Evolutionary conservation across 2,888 invertebrate genomes (phyloP).

Genomic region (Rhimphoctona megacephalus): DNA sequence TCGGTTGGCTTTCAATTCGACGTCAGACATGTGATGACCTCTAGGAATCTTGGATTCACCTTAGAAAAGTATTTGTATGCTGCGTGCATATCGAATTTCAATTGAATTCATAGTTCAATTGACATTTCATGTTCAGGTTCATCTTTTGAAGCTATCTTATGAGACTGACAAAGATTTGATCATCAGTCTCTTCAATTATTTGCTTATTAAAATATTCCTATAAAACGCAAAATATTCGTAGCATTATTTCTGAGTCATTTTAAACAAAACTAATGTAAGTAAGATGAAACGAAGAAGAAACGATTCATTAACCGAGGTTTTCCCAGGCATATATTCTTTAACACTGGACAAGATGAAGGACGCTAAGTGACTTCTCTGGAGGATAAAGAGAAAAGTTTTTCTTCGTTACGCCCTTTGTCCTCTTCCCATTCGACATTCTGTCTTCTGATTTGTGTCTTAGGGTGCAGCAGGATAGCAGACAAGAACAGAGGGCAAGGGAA

Average conservation of each 20-base stretch:
- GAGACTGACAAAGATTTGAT: neutral
- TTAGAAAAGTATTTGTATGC: slow-evolving; percentile 24
- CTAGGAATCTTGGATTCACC: slow-evolving; percentile 23
- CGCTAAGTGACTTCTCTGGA: slow-evolving; percentile 59
- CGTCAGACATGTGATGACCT: slow-evolving; percentile 20
- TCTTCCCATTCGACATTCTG: slow-evolving; percentile 17
- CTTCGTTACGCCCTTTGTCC: slow-evolving; percentile 43
- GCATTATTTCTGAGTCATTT: neutral
- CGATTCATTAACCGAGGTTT: slow-evolving; percentile 38
- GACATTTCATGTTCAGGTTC: neutral
- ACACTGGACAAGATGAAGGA: slow-evolving; percentile 58
- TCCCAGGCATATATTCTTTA: slow-evolving; percentile 49
- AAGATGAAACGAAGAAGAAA: slow-evolving; percentile 46
- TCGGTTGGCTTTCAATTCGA: slow-evolving; percentile 36
- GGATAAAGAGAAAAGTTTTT: slow-evolving; percentile 65
- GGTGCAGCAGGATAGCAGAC: slow-evolving; percentile 34
- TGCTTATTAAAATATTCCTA: neutral
- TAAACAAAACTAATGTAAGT: neutral
- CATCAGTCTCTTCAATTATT: neutral
- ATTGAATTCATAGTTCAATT: neutral
- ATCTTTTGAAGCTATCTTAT: neutral
- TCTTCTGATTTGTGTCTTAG: slow-evolving; percentile 44
- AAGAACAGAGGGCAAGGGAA: neutral
- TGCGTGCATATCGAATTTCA: slow-evolving; percentile 32
- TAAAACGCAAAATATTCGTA: neutral